Evolutionary conservation across 2,113 vertebrate genomes (phyloP).

Genomic region (Sminthopsis crassicaudata): DNA sequence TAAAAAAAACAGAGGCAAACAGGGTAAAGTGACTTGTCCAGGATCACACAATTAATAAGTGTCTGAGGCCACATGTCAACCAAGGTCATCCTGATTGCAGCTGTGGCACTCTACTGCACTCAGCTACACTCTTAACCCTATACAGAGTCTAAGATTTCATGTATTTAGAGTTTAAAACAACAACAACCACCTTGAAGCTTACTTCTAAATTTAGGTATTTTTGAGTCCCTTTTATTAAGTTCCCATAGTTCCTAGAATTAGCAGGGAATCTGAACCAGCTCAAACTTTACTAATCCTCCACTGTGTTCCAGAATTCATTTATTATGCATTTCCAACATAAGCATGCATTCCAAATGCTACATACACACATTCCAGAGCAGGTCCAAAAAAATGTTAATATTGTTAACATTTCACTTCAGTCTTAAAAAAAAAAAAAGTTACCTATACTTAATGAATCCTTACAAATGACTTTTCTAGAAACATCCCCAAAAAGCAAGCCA

Average conservation of each 20-base stretch:
- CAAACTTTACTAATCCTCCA: constrained; percentile 9
- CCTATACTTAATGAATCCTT: constrained; percentile 5
- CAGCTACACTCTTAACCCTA: background rate
- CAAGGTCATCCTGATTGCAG: no score
- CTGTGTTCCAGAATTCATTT: background rate
- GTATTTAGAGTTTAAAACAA: background rate
- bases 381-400: background rate
- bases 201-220: constrained; percentile 2
- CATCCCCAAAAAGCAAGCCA: constrained; percentile 52
- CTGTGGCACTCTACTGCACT: no score
- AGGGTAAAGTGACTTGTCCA: background rate
- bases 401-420: constrained; percentile 16
- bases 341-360: background rate
- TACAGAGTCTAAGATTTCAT: background rate
- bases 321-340: constrained; percentile 33
- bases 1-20: background rate
- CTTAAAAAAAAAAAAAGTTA: background rate
- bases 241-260: constrained; percentile 32
- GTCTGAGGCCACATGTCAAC: background rate
- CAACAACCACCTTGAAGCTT: background rate
- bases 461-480: constrained; percentile 60
- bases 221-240: constrained; percentile 9
- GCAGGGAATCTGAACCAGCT: constrained; percentile 3
- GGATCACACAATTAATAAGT: no score
- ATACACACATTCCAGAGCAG: constrained; percentile 22